phyloP scores from a whole-genome alignment of 1,140 invertebrate genomes.

The Hypsibius dujardini region DNA sequence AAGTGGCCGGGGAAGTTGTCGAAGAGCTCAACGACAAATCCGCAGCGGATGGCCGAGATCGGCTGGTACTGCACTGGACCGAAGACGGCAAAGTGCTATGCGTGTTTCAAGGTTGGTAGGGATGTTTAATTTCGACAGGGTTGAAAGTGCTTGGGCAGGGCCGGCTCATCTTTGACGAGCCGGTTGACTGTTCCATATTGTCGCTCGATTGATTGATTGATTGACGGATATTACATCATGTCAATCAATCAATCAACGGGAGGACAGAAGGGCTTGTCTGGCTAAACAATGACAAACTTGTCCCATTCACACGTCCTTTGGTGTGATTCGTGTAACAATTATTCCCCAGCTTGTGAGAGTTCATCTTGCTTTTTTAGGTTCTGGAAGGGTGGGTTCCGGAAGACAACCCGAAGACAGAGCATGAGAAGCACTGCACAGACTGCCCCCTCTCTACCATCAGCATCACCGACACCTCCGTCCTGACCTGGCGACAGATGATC shows the following conservation, averaged over 20 bases:
- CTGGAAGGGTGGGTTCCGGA: background rate
- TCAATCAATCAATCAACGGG: background rate
- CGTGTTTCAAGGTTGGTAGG: background rate
- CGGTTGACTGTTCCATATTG: background rate
- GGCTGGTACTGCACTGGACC: background rate
- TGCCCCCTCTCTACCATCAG: background rate
- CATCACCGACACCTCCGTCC: background rate
- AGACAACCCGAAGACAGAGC: slow-evolving; percentile 5
- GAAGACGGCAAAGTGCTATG: slow-evolving; percentile 1
- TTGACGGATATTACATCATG: background rate
- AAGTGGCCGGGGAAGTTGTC: background rate
- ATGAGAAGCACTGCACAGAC: background rate
- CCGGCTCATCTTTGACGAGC: too few relatives aligned
- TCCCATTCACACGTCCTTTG: background rate
- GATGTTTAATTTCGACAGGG: background rate
- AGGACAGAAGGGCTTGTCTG: background rate
- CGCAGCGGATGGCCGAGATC: background rate
- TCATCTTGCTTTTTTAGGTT: background rate
- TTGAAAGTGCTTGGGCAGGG: too few relatives aligned
- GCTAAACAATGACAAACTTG: background rate
- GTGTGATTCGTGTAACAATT: background rate
- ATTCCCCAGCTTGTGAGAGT: too few relatives aligned
- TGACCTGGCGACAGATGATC: background rate
- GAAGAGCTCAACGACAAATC: background rate
- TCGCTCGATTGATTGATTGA: too few relatives aligned